phyloP scores from a whole-genome alignment of 2,113 vertebrate genomes.

The Eurystomus gularis region DNA sequence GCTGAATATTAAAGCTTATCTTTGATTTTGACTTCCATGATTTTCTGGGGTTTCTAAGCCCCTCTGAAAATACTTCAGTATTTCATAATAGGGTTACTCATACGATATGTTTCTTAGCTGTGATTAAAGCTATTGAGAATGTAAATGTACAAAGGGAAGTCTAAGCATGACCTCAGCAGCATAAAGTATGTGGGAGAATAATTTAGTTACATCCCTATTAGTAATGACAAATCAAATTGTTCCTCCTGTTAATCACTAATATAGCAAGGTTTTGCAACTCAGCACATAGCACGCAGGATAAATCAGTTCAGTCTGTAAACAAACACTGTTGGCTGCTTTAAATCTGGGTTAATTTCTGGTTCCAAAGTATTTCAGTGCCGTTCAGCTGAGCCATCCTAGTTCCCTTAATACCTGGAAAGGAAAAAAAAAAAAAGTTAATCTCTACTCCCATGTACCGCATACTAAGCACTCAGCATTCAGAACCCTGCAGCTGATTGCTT shows the following conservation, averaged over 20 bases:
- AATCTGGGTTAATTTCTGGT: neutral
- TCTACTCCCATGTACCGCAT: neutral
- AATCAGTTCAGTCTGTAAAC: conserved; percentile 2
- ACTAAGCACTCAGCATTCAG: conserved; percentile 25
- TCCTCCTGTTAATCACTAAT: conserved; percentile 38
- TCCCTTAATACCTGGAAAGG: neutral
- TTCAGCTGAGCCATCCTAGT: neutral
- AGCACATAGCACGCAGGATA: neutral
- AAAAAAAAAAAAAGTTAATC: neutral
- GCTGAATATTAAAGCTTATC: conserved; percentile 33
- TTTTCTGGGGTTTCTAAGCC: conserved; percentile 17
- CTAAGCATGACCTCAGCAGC: conserved; percentile 50
- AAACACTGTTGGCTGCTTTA: neutral
- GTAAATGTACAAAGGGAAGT: conserved; percentile 55
- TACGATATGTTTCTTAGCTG: neutral
- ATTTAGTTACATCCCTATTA: conserved; percentile 57
- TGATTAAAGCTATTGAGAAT: conserved; percentile 40
- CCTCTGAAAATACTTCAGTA: conserved; percentile 2
- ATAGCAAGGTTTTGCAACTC: conserved; percentile 28
- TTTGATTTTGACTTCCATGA: conserved; percentile 35
- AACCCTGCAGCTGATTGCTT: conserved; percentile 36
- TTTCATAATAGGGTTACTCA: conserved; percentile 22
- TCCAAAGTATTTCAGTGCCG: neutral
- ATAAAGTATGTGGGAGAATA: conserved; percentile 55
- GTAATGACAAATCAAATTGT: conserved; percentile 66